Evolutionary conservation across 2,888 invertebrate genomes (phyloP).

Genomic region (Leistus spinibarbis): DNA sequence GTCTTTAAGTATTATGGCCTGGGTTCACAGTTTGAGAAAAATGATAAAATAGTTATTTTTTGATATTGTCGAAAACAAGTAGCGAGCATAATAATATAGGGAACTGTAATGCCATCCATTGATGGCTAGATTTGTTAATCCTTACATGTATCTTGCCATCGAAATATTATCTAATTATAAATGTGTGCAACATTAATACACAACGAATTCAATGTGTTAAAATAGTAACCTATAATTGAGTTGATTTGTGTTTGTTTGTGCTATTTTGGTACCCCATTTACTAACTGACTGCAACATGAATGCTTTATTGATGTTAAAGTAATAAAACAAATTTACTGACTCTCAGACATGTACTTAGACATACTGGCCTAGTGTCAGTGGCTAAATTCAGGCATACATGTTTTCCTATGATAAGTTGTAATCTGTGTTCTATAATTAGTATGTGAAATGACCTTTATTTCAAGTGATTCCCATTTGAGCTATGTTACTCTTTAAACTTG

Average conservation of each 20-base stretch:
- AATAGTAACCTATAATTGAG: not conserved
- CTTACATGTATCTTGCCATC: no score
- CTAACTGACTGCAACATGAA: not conserved
- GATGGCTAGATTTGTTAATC: no score
- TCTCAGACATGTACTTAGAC: not conserved
- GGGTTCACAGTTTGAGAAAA: no score
- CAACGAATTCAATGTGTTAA: not conserved
- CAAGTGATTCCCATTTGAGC: no score
- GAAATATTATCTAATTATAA: not conserved
- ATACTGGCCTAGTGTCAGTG: slow-evolving; percentile 2
- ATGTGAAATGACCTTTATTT: slow-evolving; percentile 3
- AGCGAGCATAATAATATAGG: no score
- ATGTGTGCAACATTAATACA: not conserved
- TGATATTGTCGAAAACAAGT: no score
- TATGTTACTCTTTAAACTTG: no score
- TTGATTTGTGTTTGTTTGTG: not conserved
- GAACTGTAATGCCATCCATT: no score
- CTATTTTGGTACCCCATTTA: not conserved
- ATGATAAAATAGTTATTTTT: no score
- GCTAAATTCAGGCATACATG: not conserved
- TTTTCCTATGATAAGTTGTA: slow-evolving; percentile 7
- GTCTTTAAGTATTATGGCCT: no score
- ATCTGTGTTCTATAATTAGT: slow-evolving; percentile 1
- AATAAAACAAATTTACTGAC: not conserved
- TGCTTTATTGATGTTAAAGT: not conserved